These are phyloP conservation scores for Lagopus muta DNA, from an alignment of 2,113 vertebrate species.

Conservation along the genomic window DNA sequence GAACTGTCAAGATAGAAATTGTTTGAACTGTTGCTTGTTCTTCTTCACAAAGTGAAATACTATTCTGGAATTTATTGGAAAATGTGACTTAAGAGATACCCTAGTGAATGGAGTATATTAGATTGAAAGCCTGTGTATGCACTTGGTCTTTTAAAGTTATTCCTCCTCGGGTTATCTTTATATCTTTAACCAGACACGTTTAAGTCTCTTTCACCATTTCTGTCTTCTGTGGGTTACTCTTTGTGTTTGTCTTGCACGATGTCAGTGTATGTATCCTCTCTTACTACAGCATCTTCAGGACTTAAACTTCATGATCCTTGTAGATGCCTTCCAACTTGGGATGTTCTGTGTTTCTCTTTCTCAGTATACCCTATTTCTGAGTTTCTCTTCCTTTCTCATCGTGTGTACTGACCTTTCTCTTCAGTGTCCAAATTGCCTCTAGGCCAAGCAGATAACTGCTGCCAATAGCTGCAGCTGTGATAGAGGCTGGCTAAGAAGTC, in stretches of 20 bases:
- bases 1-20: neutral
- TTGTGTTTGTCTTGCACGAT: neutral
- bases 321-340: no score
- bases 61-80: neutral
- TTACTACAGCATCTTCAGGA: no score
- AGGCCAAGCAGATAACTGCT: neutral
- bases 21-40: neutral
- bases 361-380: neutral
- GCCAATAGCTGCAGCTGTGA: neutral
- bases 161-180: neutral
- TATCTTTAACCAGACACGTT: neutral
- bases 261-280: no score
- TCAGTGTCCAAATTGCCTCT: neutral
- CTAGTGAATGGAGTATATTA: neutral
- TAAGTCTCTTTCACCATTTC: neutral
- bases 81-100: neutral
- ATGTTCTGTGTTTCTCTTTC: no score
- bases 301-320: no score
- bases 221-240: neutral
- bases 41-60: neutral
- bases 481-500: neutral
- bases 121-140: neutral
- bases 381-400: neutral
- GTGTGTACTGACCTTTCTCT: neutral
- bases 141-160: neutral